Evolutionary conservation across 1,140 invertebrate genomes (phyloP).

Genomic region (Pollicipes pollicipes): DNA sequence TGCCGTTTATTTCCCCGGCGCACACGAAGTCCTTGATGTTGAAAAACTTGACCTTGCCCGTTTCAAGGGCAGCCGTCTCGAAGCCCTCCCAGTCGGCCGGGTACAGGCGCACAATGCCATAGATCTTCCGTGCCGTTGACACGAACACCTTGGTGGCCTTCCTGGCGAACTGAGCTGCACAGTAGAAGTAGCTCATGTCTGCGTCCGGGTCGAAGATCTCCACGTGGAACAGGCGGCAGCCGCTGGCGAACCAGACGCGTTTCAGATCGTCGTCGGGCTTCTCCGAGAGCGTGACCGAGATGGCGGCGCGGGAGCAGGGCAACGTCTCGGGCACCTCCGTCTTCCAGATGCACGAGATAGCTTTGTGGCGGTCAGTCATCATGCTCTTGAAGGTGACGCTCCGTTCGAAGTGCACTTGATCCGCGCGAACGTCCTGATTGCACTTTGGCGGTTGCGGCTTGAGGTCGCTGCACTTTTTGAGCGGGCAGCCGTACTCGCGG

Average conservation of each 20-base stretch:
- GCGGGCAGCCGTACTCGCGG: conserved; percentile 1
- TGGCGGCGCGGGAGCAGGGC: background rate
- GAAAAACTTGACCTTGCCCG: background rate
- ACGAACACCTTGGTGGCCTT: background rate
- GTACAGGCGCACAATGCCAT: background rate
- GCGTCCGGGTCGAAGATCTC: background rate
- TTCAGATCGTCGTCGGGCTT: background rate
- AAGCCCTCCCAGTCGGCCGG: background rate
- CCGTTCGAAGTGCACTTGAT: background rate
- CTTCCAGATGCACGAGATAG: background rate
- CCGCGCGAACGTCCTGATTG: background rate
- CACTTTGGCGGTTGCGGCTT: background rate
- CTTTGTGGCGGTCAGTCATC: background rate
- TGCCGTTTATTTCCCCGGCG: background rate
- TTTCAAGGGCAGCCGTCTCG: background rate
- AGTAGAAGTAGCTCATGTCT: background rate
- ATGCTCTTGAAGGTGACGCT: background rate
- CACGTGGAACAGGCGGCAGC: background rate
- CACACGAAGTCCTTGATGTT: background rate
- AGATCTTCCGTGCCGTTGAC: background rate
- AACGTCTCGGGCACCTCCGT: background rate
- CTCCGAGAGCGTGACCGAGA: background rate
- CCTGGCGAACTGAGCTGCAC: background rate
- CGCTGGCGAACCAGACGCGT: background rate
- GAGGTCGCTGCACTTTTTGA: background rate